Evolutionary conservation across 2,113 vertebrate genomes (phyloP).

Genomic region (Brachionichthys hirsutus): DNA sequence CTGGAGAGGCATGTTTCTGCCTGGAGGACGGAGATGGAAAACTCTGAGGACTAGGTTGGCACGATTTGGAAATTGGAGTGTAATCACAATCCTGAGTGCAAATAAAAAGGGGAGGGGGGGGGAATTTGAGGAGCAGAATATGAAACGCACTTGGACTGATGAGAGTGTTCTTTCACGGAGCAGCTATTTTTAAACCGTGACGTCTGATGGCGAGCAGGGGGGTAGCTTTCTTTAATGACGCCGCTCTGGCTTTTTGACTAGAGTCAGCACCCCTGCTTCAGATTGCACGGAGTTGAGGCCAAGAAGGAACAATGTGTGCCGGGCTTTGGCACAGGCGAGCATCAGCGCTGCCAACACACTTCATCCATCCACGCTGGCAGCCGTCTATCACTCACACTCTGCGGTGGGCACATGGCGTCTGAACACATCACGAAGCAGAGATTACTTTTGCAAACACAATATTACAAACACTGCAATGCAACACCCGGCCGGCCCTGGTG

Average conservation of each 20-base stretch:
- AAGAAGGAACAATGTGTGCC: slow-evolving; percentile 58
- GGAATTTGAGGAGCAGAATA: slow-evolving; percentile 44
- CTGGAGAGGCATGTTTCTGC: slow-evolving; percentile 29
- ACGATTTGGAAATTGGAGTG: slow-evolving; percentile 38
- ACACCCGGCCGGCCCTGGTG: neutral
- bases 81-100: slow-evolving; percentile 51
- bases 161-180: slow-evolving; percentile 44
- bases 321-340: slow-evolving; percentile 50
- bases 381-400: slow-evolving; percentile 53
- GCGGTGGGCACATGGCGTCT: slow-evolving; percentile 34
- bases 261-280: slow-evolving; percentile 67
- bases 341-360: slow-evolving; percentile 48
- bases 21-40: slow-evolving; percentile 47
- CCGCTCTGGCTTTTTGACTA: slow-evolving; percentile 31
- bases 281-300: slow-evolving; percentile 57
- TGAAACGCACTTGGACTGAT: slow-evolving; percentile 32
- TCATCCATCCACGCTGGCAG: slow-evolving; percentile 65
- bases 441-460: slow-evolving; percentile 54
- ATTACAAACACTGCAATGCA: slow-evolving; percentile 17
- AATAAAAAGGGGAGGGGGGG: slow-evolving; percentile 33
- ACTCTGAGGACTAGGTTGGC: slow-evolving; percentile 16
- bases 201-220: slow-evolving; percentile 44
- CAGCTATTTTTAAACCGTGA: slow-evolving; percentile 66
- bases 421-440: slow-evolving; percentile 38
- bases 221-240: slow-evolving; percentile 45